phyloP scores from a whole-genome alignment of 2,797 vertebrate genomes.

The Mus minutoides region DNA sequence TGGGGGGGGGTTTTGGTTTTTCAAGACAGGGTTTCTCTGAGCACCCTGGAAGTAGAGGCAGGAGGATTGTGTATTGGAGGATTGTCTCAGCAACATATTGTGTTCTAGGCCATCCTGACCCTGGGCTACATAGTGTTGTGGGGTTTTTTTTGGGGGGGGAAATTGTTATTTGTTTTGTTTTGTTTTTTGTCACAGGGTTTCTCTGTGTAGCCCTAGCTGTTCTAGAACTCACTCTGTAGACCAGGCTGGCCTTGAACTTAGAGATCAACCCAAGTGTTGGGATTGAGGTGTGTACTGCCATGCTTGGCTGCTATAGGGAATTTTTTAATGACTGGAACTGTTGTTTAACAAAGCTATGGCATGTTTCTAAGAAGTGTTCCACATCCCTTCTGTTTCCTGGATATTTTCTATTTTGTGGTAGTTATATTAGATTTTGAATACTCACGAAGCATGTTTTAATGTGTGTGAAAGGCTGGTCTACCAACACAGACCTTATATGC shows the following conservation, averaged over 20 bases:
- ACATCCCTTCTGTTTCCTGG: not conserved
- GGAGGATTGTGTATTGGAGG: not conserved
- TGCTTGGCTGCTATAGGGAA: not conserved
- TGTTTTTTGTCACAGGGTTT: not conserved
- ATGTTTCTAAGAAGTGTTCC: not conserved
- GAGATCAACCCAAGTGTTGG: not conserved
- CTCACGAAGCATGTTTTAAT: not conserved
- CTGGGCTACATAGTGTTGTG: not conserved
- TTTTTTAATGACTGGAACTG: not conserved
- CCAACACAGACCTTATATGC: not conserved
- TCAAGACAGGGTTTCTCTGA: too few species aligned
- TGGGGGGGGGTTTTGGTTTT: too few species aligned
- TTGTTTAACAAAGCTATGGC: not conserved
- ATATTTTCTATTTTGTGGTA: not conserved
- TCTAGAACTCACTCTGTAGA: not conserved
- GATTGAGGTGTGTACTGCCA: not conserved
- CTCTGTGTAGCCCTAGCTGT: not conserved
- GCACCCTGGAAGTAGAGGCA: not conserved
- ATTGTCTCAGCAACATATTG: not conserved
- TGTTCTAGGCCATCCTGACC: not conserved
- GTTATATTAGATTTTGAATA: not conserved
- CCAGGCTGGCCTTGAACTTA: not conserved
- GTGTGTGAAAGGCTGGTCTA: not conserved
- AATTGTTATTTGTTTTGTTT: not conserved
- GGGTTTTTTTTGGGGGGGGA: not conserved